Evolutionary conservation across 1,140 invertebrate genomes (phyloP), one percentile per base, ranked within the genome.

Genomic region (Drosophila ogumai): DNA sequence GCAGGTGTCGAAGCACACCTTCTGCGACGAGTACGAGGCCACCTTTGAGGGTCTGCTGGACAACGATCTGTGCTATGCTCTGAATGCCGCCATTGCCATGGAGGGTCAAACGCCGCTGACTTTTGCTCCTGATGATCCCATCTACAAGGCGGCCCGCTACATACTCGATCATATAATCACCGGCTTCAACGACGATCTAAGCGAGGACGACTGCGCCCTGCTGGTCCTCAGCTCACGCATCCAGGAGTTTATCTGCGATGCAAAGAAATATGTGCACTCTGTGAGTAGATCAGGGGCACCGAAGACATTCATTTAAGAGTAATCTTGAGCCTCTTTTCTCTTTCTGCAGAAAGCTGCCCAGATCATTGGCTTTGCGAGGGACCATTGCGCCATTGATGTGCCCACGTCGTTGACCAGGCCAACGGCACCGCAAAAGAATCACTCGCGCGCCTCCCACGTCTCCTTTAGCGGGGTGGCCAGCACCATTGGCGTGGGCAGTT

Each of bases 81-180:
- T 92, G 15, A 88, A 91, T 31, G 75, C 90, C 1, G 90, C 87
- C n/a, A 81, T 92, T 22, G 76, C 79, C 17, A 56, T 92, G 66
- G 82, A 91, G 36, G 79, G 84, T 6, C 58, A 78, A 40, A 32
- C 68, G 0, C 56, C 69, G 5, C 41, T 91, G 7, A 82, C 75
- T 6, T 90, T 91, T 40, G 57, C 78, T 2, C 43, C 75, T 10
- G 72, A 88, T 36, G 91, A 92, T 75, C 86, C 91, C 17, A 92
- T 92, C 43, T 92, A 92, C 31, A 92, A 92, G 67, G 88, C 91
- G 5, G 91, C 91, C 1, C 76, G 91, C 17, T 92, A 82, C 4
- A 92, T 92, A 4, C 69, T 82, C 41, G 79, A 86, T 49, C 54
- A 92, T 28, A 91, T 92, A 25, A 36, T 92, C 15, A 58, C 47